Base-by-base conservation (phyloP, 2,797 vertebrate genomes). In the Notolabrus celidotus region DNA sequence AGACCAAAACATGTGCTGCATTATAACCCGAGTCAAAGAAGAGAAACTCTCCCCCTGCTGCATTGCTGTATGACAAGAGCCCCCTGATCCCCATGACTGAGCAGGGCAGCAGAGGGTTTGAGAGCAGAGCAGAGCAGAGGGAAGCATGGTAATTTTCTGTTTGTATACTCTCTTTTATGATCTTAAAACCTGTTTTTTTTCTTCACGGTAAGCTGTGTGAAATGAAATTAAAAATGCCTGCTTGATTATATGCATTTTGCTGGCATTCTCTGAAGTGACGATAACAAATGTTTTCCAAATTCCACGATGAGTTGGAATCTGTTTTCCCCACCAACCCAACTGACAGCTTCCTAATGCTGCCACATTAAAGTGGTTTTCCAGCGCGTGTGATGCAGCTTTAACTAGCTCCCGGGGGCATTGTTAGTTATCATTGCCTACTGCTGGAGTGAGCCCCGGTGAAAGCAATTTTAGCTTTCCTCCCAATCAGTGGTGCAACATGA, bases 351-450 rank as follows among this genome's bases (percentile, higher is more conserved):
- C 95, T 96, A 96, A 96, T 95, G 93, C 95, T 92, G 93, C 94
- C 93, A 96, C 94, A 97, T 96, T 96, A 96, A 95, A 96, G 95
- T 91, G 92, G 94, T 96, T 96, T 95, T 94, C 92, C 79, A 92
- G 91, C 84, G 91, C 71, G 89, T 92, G 93, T 78, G 91, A 95
- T 95, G 94, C 92, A 93, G 94, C 94, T 96, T 96, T 97, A 97
- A 97, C 96, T 95, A 96, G 96, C 92, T 96, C 96, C 96, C 96
- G 64, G 36, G 95, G 96, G 96, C 94, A 96, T 96, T 96, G 96
- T 97, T 97, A 96, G 95, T 95, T 95, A 96, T 96, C 96, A 96
- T 96, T 94, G 95, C 95, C 94, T 95, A 95, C 95, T 94, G 94
- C 92, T 93, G 92, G 92, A 88, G 91, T 59, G 92, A 95, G 94